phyloP scores from a whole-genome alignment of 2,797 vertebrate genomes.

The Perodicticus potto region DNA sequence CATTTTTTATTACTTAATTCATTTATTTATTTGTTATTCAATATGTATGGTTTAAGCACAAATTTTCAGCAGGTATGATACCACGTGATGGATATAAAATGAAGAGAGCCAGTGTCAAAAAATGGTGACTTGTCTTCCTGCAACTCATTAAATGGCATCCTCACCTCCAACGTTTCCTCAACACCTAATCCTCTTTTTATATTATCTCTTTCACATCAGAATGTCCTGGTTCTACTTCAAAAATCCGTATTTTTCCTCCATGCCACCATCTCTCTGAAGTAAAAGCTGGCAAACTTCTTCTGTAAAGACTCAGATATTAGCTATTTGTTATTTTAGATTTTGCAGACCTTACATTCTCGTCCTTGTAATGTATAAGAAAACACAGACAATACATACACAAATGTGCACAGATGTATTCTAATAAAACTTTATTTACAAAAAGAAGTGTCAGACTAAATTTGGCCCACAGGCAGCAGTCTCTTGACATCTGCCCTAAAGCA shows the following conservation, averaged over 20 bases:
- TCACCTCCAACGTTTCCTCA: background rate
- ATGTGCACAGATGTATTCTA: background rate
- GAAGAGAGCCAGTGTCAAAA: slow-evolving; percentile 18
- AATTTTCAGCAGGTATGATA: slow-evolving; percentile 29
- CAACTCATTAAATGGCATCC: slow-evolving; percentile 11
- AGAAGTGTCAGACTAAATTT: background rate
- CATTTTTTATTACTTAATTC: slow-evolving; percentile 45
- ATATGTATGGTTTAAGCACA: background rate
- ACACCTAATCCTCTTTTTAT: background rate
- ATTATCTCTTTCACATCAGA: background rate
- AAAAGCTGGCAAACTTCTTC: slow-evolving; percentile 17
- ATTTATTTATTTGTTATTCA: slow-evolving; percentile 32
- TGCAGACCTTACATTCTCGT: background rate
- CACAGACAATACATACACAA: slow-evolving; percentile 27
- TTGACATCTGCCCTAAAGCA: background rate
- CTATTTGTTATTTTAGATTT: slow-evolving; percentile 13
- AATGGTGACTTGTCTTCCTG: slow-evolving; percentile 43
- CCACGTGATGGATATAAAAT: background rate
- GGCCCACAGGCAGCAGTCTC: background rate
- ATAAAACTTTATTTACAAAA: slow-evolving; percentile 55
- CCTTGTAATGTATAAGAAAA: background rate
- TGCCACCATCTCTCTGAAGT: background rate
- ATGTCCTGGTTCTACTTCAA: slow-evolving; percentile 11
- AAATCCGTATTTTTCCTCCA: background rate
- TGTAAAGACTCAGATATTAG: background rate